Base-by-base conservation (phyloP, 30 jellyfish, hydroid and myxozoan genomes). In the Aurelia sp. region DNA sequence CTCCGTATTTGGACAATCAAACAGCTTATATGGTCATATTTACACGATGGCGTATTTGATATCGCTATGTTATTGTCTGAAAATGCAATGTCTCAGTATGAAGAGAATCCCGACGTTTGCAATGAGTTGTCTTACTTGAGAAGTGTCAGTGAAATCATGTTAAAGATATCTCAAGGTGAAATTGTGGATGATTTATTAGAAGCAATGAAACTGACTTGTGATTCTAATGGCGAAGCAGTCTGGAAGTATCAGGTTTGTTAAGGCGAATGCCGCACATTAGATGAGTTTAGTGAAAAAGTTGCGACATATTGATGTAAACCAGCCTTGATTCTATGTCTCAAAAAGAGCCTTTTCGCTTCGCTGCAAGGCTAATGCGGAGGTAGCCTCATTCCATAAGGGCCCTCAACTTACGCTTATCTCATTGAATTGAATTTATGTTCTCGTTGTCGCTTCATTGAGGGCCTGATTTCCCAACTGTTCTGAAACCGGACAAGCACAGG, bases 21-120 rank as follows among this genome's bases (percentile, higher is more conserved):
- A 41, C 76, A 67, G 21, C 82, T 84, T 9, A 74, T 73, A 4
- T 84, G 93, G 81, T 71, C 87, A 10, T 72, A 84, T 33, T n/a
- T 84, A 30, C 74, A 72, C 40, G 65, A 44, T 15, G 93, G 93
- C 12, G 59, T 17, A 2, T 84, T 41, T 22, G 74, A 72, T 19
- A 48, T 59, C 50, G 93, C 93, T 3, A 38, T 73, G 82, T 67
- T 84, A 65, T 41, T 84, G 8, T 60, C 82, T 17, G 93, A 84
- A 51, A 72, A 84, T 51, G 93, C 93, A 24, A 40, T 73, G 77
- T 27, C 88, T 1, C 82, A 84, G 69, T 84, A 84, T 44, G 88
- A 84, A 30, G 88, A 53, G 19, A 60, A 73, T 16, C 75, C 74
- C 24, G 52, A 68, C 18, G 59, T 60, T 21, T 61, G 57, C 11